Evolutionary conservation across 2,888 invertebrate genomes (phyloP).

Genomic region (Hydrotaea cyrtoneurina): DNA sequence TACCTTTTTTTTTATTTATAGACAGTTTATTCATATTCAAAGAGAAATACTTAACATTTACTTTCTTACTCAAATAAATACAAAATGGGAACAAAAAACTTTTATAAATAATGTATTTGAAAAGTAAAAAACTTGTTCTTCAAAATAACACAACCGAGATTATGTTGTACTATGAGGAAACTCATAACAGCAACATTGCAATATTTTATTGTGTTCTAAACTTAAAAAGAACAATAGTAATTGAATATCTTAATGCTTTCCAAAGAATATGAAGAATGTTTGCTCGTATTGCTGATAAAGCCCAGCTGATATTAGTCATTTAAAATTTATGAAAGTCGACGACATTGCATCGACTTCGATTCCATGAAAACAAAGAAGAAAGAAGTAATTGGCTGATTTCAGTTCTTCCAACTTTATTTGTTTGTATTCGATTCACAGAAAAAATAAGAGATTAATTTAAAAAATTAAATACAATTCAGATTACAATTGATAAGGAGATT

Average conservation of each 20-base stretch:
- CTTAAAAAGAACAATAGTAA: not conserved
- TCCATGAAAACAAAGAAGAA: not conserved
- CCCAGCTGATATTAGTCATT: not conserved
- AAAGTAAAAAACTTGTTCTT: not conserved
- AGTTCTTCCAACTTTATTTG: not conserved
- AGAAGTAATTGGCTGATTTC: not conserved
- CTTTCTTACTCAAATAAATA: slow-evolving; percentile 3
- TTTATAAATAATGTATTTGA: not conserved
- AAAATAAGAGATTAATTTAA: not conserved
- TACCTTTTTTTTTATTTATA: not conserved
- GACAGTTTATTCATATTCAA: slow-evolving; percentile 17
- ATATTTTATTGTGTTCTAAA: too few species aligned
- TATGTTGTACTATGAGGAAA: not conserved
- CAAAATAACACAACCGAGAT: not conserved
- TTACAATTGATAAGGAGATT: slow-evolving; percentile 13
- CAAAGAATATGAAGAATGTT: not conserved
- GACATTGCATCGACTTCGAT: not conserved
- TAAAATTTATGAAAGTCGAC: not conserved
- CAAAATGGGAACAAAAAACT: not conserved
- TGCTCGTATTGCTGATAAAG: not conserved
- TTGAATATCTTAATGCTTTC: not conserved
- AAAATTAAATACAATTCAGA: slow-evolving; percentile 27
- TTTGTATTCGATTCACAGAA: slow-evolving; percentile 1
- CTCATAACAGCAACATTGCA: too few species aligned
- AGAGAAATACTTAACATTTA: not conserved